These are phyloP conservation scores for Enoplosus armatus DNA, from an alignment of 2,797 vertebrate species.

Conservation along the genomic window DNA sequence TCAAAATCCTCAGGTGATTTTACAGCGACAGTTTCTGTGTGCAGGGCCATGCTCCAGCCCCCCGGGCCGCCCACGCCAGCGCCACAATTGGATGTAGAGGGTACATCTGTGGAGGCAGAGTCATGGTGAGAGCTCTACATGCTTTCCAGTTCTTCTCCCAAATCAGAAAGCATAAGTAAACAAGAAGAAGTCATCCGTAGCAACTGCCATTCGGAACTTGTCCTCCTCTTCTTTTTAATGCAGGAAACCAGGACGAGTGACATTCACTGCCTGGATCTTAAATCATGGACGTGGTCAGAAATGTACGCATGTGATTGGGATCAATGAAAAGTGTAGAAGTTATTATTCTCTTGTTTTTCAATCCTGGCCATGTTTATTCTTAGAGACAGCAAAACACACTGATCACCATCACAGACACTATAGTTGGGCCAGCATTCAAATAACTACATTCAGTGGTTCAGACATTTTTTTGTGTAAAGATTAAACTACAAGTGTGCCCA, in stretches of 20 bases:
- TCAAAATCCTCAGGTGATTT: not conserved
- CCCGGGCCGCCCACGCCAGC: conserved; percentile 92
- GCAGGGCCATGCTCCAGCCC: conserved; percentile 90
- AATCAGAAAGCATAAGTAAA: not conserved
- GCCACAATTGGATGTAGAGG: conserved; percentile 89
- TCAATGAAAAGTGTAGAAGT: not conserved
- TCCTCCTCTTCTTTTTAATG: conserved; percentile 47
- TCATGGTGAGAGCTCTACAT: conserved; percentile 87
- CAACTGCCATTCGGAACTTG: not conserved
- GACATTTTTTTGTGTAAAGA: too few relatives aligned
- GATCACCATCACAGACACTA: not conserved
- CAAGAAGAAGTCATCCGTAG: not conserved
- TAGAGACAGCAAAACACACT: not conserved
- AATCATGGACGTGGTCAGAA: conserved; percentile 95
- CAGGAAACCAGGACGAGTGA: conserved; percentile 95
- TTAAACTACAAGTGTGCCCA: not conserved
- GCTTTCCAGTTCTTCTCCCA: not conserved
- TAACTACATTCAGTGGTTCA: not conserved
- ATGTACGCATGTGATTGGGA: conserved; percentile 87
- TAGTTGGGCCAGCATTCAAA: not conserved
- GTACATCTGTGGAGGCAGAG: conserved; percentile 94
- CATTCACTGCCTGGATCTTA: conserved; percentile 92
- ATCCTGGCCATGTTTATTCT: not conserved
- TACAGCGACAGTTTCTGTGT: conserved; percentile 41
- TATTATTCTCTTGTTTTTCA: not conserved